Percentiles rank a stretch among this genome's conserved stretches.
These are phyloP conservation scores for Benitochromis conjunctus DNA, from an alignment of 2,113 vertebrate genomes.

Conservation along the genomic window DNA sequence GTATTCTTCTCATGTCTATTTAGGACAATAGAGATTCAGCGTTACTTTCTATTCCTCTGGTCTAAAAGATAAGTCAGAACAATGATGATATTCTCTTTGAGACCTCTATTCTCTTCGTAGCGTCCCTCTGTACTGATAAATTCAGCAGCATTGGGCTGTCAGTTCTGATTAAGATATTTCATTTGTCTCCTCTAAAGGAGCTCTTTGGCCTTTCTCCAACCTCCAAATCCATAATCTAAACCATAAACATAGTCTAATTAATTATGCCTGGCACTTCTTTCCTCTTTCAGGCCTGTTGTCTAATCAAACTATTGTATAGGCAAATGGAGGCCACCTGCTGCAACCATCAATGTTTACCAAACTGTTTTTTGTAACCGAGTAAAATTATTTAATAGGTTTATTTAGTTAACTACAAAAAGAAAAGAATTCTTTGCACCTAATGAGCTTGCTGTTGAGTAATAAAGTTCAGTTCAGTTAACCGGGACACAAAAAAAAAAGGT, in stretches of 20 bases:
- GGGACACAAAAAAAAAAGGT: not conserved
- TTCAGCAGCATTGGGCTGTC: slow-evolving; percentile 28
- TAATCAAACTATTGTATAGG: not conserved
- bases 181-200: slow-evolving; percentile 27
- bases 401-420: not conserved
- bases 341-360: not conserved
- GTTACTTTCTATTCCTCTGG: not conserved
- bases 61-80: slow-evolving; percentile 18
- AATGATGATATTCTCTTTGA: not conserved
- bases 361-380: not conserved
- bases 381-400: not conserved
- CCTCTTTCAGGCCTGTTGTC: not conserved
- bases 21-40: slow-evolving; percentile 2
- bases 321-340: not conserved
- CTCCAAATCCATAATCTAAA: not conserved
- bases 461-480: not conserved
- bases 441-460: not conserved
- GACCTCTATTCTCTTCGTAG: not conserved
- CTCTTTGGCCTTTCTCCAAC: slow-evolving; percentile 8
- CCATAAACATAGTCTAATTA: not conserved
- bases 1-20: not conserved
- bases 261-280: not conserved
- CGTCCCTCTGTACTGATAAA: not conserved
- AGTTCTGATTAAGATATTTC: slow-evolving; percentile 42
- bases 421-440: not conserved